Evolutionary conservation across 2,797 vertebrate genomes (phyloP).

Genomic region (Tragelaphus eurycerus): DNA sequence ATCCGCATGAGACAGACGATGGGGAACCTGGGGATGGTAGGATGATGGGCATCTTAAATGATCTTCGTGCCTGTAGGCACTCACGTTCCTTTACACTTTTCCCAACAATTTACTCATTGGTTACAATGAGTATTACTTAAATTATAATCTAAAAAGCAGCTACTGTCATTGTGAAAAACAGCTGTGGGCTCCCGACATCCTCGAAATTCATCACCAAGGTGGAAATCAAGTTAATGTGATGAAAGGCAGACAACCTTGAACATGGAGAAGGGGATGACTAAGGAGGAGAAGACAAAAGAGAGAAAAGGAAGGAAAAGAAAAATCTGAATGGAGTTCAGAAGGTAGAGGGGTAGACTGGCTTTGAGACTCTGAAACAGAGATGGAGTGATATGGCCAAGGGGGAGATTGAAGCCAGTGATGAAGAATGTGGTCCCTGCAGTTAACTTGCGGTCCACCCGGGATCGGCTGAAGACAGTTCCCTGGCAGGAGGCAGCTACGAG

Average conservation of each 20-base stretch:
- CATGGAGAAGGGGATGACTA: not conserved
- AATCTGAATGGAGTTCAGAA: not conserved
- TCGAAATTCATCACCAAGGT: too few relatives aligned
- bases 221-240: not conserved
- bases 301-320: not conserved
- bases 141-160: not conserved
- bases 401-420: not conserved
- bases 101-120: fast-evolving
- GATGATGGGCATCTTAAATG: fast-evolving
- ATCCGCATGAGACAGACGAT: fast-evolving
- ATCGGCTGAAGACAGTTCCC: not conserved
- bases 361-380: not conserved
- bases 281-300: not conserved
- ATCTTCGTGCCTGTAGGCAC: fast-evolving
- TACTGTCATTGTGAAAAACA: not conserved
- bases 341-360: not conserved
- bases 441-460: fast-evolving
- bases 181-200: not conserved
- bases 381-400: not conserved
- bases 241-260: not conserved
- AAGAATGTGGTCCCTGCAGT: too few relatives aligned
- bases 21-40: not conserved
- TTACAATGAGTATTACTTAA: too few relatives aligned
- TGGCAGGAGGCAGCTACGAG: not conserved
- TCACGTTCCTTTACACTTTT: fast-evolving